Base-by-base conservation (phyloP, 2,113 vertebrate genomes). In the Opisthocomus hoazin region DNA sequence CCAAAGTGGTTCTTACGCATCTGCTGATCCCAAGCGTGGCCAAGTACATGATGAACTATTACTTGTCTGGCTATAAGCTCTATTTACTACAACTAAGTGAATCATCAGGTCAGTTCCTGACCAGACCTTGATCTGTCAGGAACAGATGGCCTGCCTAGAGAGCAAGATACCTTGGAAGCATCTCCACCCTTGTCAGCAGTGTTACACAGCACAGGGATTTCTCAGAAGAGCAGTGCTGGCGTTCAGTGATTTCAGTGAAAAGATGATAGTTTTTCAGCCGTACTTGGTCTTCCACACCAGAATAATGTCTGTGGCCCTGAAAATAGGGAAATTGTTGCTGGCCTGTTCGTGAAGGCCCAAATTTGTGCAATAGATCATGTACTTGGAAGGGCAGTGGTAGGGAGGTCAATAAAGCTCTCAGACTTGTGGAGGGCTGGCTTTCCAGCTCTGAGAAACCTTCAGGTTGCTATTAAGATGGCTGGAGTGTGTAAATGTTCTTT, bases 101-200 rank as follows among this genome's bases (percentile, higher is more conserved):
- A 68, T 95, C 83, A 86, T 50, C 0, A 1, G 68, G 63, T 93
- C 85, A 70, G 26, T 80, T 92, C 64, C 88, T 90, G 83, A 94
- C 75, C 83, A 93, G 83, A 66, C 64, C 68, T 89, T 51, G 46
- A 81, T 64, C 76, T 78, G 41, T 45, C 64, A 80, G 56, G 78
- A 91, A 21, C 79, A 94, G 87, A 94, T 92, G 90, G 79, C 60
- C 71, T 95, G 78, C 64, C 82, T 93, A 63, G 87, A 92, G 79
- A 90, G 64, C 36, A 21, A 57, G 75, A 36, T 84, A 64, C 43
- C 45, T 90, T 87, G 84, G 75, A 90, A 86, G 29, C n/a, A 36
- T 90, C 75, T 93, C 54, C 37, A 26, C 60, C 41, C 68, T 65
- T 61, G 43, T 86, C 79, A 95, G 70, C 71, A 61, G 3, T 39